Percentiles rank a stretch among this genome's conserved stretches.
phyloP scores from a whole-genome alignment of 1,140 invertebrate species.

The Palaemon carinicauda region DNA sequence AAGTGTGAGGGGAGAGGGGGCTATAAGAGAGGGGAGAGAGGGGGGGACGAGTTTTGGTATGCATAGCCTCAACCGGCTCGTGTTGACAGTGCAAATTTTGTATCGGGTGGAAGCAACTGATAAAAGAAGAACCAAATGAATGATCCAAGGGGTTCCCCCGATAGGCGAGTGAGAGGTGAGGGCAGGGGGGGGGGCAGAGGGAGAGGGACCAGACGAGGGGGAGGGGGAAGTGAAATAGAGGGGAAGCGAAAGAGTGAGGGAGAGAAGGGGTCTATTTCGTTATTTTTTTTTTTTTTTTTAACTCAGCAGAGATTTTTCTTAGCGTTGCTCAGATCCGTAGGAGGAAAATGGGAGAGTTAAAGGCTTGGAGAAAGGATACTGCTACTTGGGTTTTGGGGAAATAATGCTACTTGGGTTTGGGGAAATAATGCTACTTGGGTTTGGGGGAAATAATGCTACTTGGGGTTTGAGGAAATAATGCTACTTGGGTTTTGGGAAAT shows the following conservation, averaged over 20 bases:
- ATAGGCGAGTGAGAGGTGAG: not conserved
- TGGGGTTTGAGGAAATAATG: not conserved
- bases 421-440: no score
- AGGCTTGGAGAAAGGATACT: no score
- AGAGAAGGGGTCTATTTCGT: not conserved
- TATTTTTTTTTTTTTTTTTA: no score
- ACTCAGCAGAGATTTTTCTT: no score
- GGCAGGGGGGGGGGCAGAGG: not conserved
- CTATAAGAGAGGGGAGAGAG: not conserved
- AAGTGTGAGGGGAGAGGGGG: not conserved
- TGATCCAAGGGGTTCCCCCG: not conserved
- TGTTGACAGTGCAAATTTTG: constrained; percentile 57
- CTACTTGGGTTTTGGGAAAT: not conserved
- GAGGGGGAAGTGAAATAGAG: not conserved
- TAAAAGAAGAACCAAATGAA: constrained; percentile 50
- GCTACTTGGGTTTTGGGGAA: no score
- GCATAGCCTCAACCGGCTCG: constrained; percentile 37
- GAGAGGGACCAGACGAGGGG: no score
- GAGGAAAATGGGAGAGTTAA: no score
- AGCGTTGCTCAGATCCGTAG: no score
- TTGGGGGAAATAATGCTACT: not conserved
- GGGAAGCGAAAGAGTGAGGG: not conserved
- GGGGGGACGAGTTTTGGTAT: constrained; percentile 36
- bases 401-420: no score
- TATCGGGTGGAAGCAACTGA: constrained; percentile 54